Conservation (phyloP, 2,888 invertebrate species). For the Drosophila buzzatii region DNA sequence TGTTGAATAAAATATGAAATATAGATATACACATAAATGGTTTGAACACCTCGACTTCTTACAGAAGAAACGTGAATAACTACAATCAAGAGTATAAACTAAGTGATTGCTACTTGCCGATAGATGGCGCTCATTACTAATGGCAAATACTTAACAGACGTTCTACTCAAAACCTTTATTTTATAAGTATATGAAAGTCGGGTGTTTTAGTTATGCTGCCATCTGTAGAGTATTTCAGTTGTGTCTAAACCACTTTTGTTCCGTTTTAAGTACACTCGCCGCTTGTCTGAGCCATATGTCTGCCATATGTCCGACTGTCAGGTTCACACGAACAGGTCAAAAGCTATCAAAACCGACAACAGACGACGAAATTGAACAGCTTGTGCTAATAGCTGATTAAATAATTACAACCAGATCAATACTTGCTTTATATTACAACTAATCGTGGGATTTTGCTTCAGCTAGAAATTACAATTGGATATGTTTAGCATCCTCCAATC, state of each 20-base stretch:
- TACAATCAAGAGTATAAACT: not conserved
- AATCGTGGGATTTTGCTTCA: not conserved
- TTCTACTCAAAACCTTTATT: not conserved
- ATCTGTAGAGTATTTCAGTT: not conserved
- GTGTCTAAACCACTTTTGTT: not conserved
- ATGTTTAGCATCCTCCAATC: not conserved
- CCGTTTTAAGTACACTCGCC: slow-evolving; percentile 3
- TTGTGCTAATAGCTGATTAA: not conserved
- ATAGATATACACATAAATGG: no score
- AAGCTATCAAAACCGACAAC: slow-evolving; percentile 15
- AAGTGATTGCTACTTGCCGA: not conserved
- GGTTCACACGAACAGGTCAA: slow-evolving; percentile 18
- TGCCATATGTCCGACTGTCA: slow-evolving; percentile 19
- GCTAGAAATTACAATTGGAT: not conserved
- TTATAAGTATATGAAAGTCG: not conserved
- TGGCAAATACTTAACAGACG: not conserved
- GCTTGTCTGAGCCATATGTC: slow-evolving; percentile 12
- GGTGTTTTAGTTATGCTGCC: not conserved
- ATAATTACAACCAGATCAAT: not conserved
- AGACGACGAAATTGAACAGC: not conserved
- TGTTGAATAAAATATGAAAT: no score
- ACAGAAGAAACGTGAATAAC: not conserved
- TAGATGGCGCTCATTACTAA: not conserved
- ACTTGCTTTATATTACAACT: not conserved
- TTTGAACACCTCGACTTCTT: not conserved